Conservation (phyloP, 2,113 vertebrate genomes). For the Miniopterus natalensis region DNA sequence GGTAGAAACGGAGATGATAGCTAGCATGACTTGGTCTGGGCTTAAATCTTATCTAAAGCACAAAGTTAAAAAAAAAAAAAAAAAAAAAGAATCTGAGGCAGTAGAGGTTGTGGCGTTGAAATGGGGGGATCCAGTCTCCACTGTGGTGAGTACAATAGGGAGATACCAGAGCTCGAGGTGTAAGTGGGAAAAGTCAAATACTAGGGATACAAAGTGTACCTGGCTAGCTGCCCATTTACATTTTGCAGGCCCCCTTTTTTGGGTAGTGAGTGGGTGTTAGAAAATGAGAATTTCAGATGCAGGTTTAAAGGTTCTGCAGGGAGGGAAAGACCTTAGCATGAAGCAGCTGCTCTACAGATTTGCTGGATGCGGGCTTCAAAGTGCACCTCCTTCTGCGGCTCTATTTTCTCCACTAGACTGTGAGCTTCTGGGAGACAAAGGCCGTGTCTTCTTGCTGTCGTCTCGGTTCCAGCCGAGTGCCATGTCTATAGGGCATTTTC, state of each 20-base stretch:
- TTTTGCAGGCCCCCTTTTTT: background rate
- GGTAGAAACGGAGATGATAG: background rate
- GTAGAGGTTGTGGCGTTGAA: background rate
- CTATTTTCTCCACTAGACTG: background rate
- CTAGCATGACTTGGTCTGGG: background rate
- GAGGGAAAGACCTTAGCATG: background rate
- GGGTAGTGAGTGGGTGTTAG: background rate
- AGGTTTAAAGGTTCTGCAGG: background rate
- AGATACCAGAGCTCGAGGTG: background rate
- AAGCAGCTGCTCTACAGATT: background rate
- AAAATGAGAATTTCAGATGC: background rate
- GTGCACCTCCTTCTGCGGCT: accelerated
- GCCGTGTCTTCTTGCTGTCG: accelerated
- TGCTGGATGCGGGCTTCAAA: background rate
- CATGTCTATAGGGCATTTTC: accelerated
- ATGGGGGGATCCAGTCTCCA: background rate
- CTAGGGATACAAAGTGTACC: background rate
- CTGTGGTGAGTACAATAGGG: background rate
- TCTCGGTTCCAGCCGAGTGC: background rate
- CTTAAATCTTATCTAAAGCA: background rate
- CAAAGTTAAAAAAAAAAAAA: background rate
- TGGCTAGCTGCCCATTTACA: background rate
- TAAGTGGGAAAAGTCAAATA: background rate
- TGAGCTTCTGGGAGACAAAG: background rate
- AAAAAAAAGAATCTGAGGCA: background rate